These are phyloP conservation scores for Tetragonisca angustula DNA, from an alignment of 2,888 invertebrate genomes.

Conservation along the genomic window DNA sequence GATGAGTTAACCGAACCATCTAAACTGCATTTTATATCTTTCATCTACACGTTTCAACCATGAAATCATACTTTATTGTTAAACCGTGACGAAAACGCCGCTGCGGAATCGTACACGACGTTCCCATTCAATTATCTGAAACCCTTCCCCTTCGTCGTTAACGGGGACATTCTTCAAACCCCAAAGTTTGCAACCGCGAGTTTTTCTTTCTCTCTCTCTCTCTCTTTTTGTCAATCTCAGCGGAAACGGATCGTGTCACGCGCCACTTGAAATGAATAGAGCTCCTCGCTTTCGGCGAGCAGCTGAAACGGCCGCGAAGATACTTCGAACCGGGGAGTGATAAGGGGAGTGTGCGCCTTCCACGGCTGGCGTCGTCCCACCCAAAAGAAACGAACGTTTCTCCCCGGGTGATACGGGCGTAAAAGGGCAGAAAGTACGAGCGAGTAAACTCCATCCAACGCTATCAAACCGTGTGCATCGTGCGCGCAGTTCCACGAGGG, in stretches of 20 bases:
- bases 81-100: no score
- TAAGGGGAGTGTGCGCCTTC: slow-evolving; percentile 8
- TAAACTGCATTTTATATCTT: no score
- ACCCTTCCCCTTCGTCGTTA: no score
- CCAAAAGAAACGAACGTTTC: slow-evolving; percentile 66
- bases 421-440: slow-evolving; percentile 72
- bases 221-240: neutral
- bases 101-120: no score
- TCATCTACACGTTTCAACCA: no score
- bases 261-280: slow-evolving; percentile 10
- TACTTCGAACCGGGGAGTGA: slow-evolving; percentile 19
- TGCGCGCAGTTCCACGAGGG: slow-evolving; percentile 19
- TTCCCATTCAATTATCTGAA: no score
- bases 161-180: neutral
- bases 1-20: no score
- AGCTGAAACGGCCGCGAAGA: slow-evolving; percentile 28
- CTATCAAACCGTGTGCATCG: slow-evolving; percentile 63
- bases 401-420: slow-evolving; percentile 63
- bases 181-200: neutral
- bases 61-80: no score
- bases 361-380: slow-evolving; percentile 7
- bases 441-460: slow-evolving; percentile 55
- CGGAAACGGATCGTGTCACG: neutral
- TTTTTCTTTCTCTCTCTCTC: no score
- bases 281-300: neutral